These are phyloP conservation scores for Emydocephalus ijimae DNA, from an alignment of 2,113 vertebrate species.

Conservation along the genomic window DNA sequence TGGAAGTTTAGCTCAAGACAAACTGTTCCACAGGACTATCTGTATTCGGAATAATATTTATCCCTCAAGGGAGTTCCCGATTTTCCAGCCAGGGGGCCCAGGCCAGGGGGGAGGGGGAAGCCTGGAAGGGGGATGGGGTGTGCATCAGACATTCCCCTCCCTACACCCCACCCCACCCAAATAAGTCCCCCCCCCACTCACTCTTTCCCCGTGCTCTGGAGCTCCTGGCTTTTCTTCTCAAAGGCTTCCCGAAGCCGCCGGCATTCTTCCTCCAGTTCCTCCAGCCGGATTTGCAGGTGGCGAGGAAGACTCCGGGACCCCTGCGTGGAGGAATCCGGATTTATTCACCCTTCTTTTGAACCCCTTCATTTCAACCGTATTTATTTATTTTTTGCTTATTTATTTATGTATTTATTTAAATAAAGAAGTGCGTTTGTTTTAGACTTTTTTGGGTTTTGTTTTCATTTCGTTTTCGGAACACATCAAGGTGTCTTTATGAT, in stretches of 20 bases:
- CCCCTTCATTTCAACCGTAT: too few relatives aligned
- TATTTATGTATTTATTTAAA: too few relatives aligned
- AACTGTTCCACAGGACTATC: neutral
- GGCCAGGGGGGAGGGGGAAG: neutral
- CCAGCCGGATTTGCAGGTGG: constrained; percentile 74
- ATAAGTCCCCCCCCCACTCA: constrained; percentile 60
- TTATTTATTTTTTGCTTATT: neutral
- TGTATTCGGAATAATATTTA: rapidly evolving
- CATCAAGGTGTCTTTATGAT: too few relatives aligned
- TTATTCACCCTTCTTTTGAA: neutral
- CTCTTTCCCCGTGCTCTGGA: constrained; percentile 79
- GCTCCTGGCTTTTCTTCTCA: constrained; percentile 75
- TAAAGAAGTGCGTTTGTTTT: too few relatives aligned
- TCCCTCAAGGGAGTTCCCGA: neutral
- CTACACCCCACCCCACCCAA: neutral
- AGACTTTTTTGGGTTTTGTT: too few relatives aligned
- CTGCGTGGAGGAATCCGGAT: constrained; percentile 29
- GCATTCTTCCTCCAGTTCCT: constrained; percentile 78
- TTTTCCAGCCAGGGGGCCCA: neutral
- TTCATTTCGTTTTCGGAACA: neutral
- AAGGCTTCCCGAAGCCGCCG: constrained; percentile 73
- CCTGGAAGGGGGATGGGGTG: neutral
- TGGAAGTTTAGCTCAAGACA: too few relatives aligned
- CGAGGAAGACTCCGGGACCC: constrained; percentile 59
- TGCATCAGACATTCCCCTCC: neutral